Conservation (phyloP, 92 coral and sea anemone species). For the Palythoa heliodiscus region DNA sequence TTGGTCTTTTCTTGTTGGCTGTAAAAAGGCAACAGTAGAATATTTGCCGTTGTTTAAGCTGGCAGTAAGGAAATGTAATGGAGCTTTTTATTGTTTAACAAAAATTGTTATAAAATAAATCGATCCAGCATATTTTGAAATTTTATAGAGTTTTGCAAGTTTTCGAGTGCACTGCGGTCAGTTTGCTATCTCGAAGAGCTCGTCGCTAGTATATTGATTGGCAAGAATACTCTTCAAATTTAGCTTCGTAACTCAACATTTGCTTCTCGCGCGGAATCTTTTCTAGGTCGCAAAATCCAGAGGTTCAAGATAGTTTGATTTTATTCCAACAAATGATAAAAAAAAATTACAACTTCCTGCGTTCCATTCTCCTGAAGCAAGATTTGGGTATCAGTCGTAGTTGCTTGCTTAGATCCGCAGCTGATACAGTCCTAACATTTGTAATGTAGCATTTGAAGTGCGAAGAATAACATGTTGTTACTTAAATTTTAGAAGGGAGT, state of each 20-base stretch:
- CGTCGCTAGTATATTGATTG: background rate
- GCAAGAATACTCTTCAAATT: background rate
- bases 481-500: background rate
- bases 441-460: background rate
- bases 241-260: background rate
- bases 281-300: background rate
- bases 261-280: background rate
- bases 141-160: background rate
- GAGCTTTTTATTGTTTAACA: background rate
- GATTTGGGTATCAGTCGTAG: background rate
- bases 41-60: background rate
- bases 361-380: background rate
- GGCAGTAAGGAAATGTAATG: background rate
- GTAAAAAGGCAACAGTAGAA: slow-evolving; percentile 25
- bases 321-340: background rate
- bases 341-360: slow-evolving; percentile 17
- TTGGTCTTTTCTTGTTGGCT: slow-evolving; percentile 31
- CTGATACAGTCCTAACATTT: background rate
- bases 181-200: background rate
- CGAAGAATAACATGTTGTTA: background rate
- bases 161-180: background rate
- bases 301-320: slow-evolving; percentile 1
- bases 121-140: background rate
- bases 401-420: background rate
- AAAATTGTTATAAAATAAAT: background rate